Percentiles rank a stretch among this genome's conserved stretches.
These are phyloP conservation scores for Acomys russatus DNA, from an alignment of 2,797 vertebrate species.

Conservation along the genomic window DNA sequence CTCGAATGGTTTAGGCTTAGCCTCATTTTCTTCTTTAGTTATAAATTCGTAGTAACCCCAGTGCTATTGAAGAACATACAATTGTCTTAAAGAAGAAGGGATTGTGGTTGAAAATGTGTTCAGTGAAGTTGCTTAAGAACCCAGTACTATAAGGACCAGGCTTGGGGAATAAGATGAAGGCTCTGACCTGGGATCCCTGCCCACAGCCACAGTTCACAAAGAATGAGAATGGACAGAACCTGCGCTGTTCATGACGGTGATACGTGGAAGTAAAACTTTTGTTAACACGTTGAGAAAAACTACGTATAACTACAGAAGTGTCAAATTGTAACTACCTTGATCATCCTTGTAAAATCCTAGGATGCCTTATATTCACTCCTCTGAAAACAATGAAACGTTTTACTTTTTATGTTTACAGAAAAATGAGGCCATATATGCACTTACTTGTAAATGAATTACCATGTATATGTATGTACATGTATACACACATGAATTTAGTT, in stretches of 20 bases:
- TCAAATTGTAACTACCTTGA: constrained; percentile 18
- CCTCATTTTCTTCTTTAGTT: not conserved
- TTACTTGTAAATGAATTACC: not conserved
- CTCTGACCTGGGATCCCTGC: fast-evolving
- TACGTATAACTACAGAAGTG: not conserved
- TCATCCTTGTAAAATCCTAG: constrained; percentile 64
- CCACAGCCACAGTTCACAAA: not conserved
- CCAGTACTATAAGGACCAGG: not conserved
- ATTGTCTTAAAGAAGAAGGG: not conserved
- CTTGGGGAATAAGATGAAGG: not conserved
- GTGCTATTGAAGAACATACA: not conserved
- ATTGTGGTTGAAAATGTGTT: not conserved
- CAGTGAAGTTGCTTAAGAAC: not conserved
- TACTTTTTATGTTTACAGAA: constrained; percentile 40
- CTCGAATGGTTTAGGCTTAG: not conserved
- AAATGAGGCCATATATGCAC: not conserved
- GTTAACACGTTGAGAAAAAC: not conserved
- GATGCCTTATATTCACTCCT: constrained; percentile 51
- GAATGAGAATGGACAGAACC: not conserved
- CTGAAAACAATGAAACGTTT: not conserved
- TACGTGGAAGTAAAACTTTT: not conserved
- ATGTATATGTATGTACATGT: not conserved
- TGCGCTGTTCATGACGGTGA: not conserved
- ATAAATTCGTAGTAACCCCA: not conserved
- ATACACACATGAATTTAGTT: not conserved